Percentiles rank a stretch among this genome's conserved stretches.
Evolutionary conservation across 1,140 invertebrate genomes (phyloP).

Genomic region (Pygmarrhopalites habei): DNA sequence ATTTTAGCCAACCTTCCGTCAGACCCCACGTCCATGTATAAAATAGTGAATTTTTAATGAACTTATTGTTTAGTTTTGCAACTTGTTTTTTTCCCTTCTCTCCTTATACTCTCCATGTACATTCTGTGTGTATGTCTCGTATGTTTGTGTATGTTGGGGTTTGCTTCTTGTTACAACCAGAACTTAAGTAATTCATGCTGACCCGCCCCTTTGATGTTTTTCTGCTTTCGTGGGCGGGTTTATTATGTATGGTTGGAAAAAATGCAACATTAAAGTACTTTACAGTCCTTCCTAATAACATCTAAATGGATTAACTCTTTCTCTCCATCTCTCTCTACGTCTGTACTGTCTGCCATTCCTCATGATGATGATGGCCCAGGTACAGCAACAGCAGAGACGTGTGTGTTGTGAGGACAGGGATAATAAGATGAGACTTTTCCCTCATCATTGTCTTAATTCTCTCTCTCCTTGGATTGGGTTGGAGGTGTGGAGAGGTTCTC

Average conservation of each 20-base stretch:
- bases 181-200: constrained; percentile 13
- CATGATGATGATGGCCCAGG: too few relatives aligned
- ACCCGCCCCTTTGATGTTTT: constrained; percentile 25
- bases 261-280: neutral
- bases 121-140: neutral
- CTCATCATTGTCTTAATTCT: too few relatives aligned
- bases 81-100: constrained; percentile 1
- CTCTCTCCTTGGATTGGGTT: too few relatives aligned
- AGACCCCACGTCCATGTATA: neutral
- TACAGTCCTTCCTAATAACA: neutral
- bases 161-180: neutral
- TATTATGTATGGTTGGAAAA: neutral
- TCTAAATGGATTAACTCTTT: neutral
- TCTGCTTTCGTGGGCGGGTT: constrained; percentile 7
- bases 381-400: too few relatives aligned
- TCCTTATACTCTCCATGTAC: neutral
- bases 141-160: neutral
- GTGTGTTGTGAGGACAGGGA: too few relatives aligned
- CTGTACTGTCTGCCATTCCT: too few relatives aligned
- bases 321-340: too few relatives aligned
- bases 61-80: constrained; percentile 7
- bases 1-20: constrained; percentile 4
- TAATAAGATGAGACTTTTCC: too few relatives aligned
- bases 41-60: constrained; percentile 18
- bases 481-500: too few relatives aligned